phyloP scores from a whole-genome alignment of 1,140 invertebrate genomes.

The Scylla paramamosain region DNA sequence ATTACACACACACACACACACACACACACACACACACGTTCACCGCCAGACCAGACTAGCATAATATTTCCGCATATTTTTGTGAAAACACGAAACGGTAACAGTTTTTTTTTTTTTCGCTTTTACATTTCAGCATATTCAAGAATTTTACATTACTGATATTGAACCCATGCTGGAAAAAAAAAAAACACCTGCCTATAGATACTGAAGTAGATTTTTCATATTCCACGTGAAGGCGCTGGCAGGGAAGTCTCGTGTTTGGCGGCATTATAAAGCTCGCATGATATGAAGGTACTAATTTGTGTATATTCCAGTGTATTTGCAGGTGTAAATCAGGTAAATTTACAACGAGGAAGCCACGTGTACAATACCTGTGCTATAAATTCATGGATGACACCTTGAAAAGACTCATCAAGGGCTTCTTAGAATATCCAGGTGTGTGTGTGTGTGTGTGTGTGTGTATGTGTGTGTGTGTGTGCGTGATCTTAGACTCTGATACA shows the following conservation, averaged over 20 bases:
- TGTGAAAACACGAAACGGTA: neutral
- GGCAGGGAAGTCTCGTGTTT: neutral
- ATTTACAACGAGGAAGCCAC: no score
- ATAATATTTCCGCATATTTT: neutral
- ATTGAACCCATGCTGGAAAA: neutral
- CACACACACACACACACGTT: no score
- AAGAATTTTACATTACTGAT: neutral
- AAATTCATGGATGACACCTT: no score
- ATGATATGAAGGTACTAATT: no score
- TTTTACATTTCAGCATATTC: neutral
- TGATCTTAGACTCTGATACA: neutral
- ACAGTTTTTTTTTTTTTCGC: neutral
- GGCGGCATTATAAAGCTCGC: no score
- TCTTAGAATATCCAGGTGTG: neutral
- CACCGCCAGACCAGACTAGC: neutral
- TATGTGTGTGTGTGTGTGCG: neutral
- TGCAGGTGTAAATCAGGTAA: no score
- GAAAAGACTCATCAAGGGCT: no score
- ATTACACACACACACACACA: no score
- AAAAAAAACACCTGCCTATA: neutral
- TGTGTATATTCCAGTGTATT: no score
- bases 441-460: neutral
- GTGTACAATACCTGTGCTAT: no score
- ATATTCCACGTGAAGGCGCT: neutral
- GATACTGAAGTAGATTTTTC: neutral